Percentiles rank a stretch among this genome's conserved stretches.
phyloP scores from a whole-genome alignment of 2,113 vertebrate genomes.

The Thunnus thynnus region DNA sequence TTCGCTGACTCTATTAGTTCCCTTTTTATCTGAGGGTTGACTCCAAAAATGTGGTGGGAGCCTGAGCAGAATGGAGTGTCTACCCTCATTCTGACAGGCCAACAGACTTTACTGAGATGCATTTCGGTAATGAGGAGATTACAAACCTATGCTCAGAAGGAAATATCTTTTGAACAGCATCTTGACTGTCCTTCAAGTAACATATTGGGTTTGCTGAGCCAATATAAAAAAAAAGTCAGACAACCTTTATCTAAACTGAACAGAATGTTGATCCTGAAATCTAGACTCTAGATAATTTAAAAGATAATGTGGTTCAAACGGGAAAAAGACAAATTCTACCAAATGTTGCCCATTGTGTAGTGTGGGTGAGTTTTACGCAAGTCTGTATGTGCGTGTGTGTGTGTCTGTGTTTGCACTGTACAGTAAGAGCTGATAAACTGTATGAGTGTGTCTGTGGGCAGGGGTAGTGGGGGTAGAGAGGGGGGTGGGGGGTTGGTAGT shows the following conservation, averaged over 20 bases:
- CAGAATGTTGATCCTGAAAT: slow-evolving; percentile 71
- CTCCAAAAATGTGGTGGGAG: slow-evolving; percentile 63
- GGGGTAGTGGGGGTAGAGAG: slow-evolving; percentile 49
- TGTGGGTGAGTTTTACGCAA: slow-evolving; percentile 24
- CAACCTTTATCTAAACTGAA: slow-evolving; percentile 65
- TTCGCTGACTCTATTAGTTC: slow-evolving; percentile 78
- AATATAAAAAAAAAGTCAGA: slow-evolving; percentile 40
- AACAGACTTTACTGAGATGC: slow-evolving; percentile 41
- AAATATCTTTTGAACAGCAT: slow-evolving; percentile 59
- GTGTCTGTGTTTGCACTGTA: slow-evolving; percentile 41
- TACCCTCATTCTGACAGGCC: slow-evolving; percentile 42
- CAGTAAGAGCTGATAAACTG: slow-evolving; percentile 66
- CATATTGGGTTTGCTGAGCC: slow-evolving; percentile 50
- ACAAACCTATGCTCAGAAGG: slow-evolving; percentile 36
- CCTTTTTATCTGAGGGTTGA: slow-evolving; percentile 73
- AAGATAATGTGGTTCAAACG: slow-evolving; percentile 58
- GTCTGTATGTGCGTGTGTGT: slow-evolving; percentile 11
- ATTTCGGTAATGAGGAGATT: slow-evolving; percentile 62
- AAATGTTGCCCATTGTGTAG: slow-evolving; percentile 25
- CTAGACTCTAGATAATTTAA: slow-evolving; percentile 68
- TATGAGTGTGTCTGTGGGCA: slow-evolving; percentile 66
- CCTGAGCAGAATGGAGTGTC: slow-evolving; percentile 30
- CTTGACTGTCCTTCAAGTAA: slow-evolving; percentile 65
- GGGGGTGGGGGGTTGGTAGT: slow-evolving; percentile 59
- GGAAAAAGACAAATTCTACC: slow-evolving; percentile 46